Conservation (phyloP, 2,888 invertebrate genomes). For the Heliconius sara region DNA sequence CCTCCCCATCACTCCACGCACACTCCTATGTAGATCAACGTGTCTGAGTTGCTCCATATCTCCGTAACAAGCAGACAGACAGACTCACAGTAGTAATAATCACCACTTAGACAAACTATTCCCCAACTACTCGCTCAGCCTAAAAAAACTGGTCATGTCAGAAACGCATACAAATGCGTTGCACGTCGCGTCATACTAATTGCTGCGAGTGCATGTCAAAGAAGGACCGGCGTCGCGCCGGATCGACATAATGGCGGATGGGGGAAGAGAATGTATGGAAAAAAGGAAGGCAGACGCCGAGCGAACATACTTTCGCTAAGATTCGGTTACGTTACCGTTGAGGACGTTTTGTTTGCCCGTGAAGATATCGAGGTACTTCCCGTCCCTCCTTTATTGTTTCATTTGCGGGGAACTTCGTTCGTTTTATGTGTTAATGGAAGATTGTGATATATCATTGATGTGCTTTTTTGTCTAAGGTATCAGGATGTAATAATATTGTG, state of each 20-base stretch:
- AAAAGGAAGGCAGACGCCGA: constrained; percentile 68
- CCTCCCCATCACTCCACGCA: background rate
- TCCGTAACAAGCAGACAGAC: background rate
- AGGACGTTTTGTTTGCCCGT: constrained; percentile 62
- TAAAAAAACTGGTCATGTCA: constrained; percentile 48
- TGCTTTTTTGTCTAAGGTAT: background rate
- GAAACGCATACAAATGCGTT: constrained; percentile 52
- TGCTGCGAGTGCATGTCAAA: constrained; percentile 82
- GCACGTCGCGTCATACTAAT: constrained; percentile 76
- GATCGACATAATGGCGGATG: constrained; percentile 80
- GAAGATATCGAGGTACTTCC: constrained; percentile 43
- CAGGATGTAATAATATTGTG: background rate
- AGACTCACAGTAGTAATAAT: constrained; percentile 24
- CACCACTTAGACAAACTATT: constrained; percentile 35
- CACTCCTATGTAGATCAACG: background rate
- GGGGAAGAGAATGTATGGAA: constrained; percentile 77
- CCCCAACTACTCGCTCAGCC: constrained; percentile 41
- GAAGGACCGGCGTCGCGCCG: constrained; percentile 81
- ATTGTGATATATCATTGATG: constrained; percentile 6
- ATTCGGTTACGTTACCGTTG: constrained; percentile 72
- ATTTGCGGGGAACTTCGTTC: constrained; percentile 16
- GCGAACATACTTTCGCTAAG: constrained; percentile 63
- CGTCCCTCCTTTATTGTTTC: constrained; percentile 28
- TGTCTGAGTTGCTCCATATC: background rate
- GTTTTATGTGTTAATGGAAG: constrained; percentile 17